phyloP scores from a whole-genome alignment of 2,113 vertebrate species.

The Zosterops japonicus region DNA sequence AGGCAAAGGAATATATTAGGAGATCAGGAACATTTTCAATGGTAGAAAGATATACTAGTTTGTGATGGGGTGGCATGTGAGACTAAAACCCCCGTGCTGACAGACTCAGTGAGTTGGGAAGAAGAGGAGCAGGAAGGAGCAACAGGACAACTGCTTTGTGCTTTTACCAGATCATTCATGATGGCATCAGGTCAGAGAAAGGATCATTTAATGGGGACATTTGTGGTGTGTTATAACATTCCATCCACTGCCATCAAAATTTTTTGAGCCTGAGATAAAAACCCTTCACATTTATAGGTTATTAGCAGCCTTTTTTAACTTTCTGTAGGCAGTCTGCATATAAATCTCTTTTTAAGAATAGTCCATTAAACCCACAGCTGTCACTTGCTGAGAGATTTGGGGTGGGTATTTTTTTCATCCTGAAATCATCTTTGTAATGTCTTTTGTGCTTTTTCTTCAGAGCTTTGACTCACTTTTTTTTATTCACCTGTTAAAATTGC shows the following conservation, averaged over 20 bases:
- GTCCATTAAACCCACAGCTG: constrained; percentile 53
- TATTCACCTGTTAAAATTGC: constrained; percentile 50
- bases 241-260: neutral
- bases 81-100: neutral
- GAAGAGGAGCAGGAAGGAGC: neutral
- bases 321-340: constrained; percentile 45
- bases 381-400: constrained; percentile 38
- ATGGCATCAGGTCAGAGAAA: neutral
- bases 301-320: constrained; percentile 14
- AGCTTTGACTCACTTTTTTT: constrained; percentile 7
- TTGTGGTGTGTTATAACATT: neutral
- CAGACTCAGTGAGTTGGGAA: neutral
- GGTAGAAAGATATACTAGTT: neutral
- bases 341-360: constrained; percentile 44
- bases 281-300: neutral
- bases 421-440: constrained; percentile 24
- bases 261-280: constrained; percentile 20
- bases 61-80: neutral
- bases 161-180: neutral
- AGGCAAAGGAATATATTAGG: neutral
- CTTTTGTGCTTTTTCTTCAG: constrained; percentile 44
- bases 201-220: neutral
- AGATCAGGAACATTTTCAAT: neutral
- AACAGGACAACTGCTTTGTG: neutral
- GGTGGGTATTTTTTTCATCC: constrained; percentile 4